These are phyloP conservation scores for Philopotamus ludificatus DNA, from an alignment of 1,140 invertebrate genomes.

Conservation along the genomic window DNA sequence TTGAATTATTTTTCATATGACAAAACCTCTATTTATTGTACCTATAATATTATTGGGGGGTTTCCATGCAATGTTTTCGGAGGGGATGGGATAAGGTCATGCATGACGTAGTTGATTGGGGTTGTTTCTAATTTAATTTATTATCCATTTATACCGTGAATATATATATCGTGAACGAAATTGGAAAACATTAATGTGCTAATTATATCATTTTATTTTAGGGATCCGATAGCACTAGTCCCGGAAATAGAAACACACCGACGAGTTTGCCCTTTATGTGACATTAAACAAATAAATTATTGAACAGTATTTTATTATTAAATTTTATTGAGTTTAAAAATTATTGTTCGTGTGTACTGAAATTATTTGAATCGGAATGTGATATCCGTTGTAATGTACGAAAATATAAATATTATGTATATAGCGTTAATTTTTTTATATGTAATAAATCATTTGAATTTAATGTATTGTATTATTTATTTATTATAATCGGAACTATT, in stretches of 20 bases:
- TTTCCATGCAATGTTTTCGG: not conserved
- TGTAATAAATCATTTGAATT: too few species aligned
- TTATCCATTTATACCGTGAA: not conserved
- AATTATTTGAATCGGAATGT: too few species aligned
- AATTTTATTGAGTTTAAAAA: too few species aligned
- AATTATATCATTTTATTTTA: conserved; percentile 11
- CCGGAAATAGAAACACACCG: conserved; percentile 16
- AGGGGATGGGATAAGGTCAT: not conserved
- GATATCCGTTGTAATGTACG: too few species aligned
- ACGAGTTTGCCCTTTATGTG: conserved; percentile 32
- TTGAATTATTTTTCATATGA: conserved; percentile 1
- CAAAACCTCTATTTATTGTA: not conserved
- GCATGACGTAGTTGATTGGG: not conserved
- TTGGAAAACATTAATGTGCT: not conserved
- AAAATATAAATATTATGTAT: too few species aligned
- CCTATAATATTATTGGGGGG: not conserved
- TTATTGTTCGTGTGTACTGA: too few species aligned
- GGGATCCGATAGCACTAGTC: conserved; percentile 28
- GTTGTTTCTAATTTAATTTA: not conserved
- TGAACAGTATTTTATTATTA: too few species aligned
- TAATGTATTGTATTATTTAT: too few species aligned
- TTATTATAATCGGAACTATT: too few species aligned
- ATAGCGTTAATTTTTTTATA: too few species aligned
- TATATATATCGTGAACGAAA: not conserved
- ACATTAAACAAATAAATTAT: not conserved